Base-by-base conservation (phyloP, 2,113 vertebrate genomes). In the Leucopsar rothschildi region DNA sequence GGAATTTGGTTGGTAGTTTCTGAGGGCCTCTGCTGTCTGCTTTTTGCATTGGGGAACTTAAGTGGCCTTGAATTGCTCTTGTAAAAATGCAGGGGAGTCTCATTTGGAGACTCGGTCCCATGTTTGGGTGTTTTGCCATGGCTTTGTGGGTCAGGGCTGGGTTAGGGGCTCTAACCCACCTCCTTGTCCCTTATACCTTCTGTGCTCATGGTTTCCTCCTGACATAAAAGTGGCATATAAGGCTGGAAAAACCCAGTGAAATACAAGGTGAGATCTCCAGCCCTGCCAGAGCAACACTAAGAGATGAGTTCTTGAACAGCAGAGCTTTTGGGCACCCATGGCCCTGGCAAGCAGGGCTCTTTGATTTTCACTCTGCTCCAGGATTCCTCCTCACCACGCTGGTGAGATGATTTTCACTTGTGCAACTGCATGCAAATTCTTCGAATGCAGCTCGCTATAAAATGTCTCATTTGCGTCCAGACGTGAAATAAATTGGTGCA, bases 401-500 rank as follows among this genome's bases (percentile, higher is more conserved):
- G 24, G n/a, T 16, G 82, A 77, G 77, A 17, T 45, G 81, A 21
- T 87, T 92, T 95, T 82, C 90, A 88, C 79, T 86, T 66, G 75
- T 42, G 70, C 0, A 21, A 75, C 18, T 75, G 87, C 77, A 92
- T 85, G 56, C 88, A 93, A 93, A 96, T 97, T 56, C 88, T 78
- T 47, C 7, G 29, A 73, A 60, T 64, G 75, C 69, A 82, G 65
- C 66, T 85, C 9, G 33, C 87, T 90, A 47, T 96, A 77, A 84
- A 95, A 86, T 27, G 49, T 92, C 89, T 87, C 84, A 87, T 92
- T 89, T 96, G 82, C 63, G 77, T 71, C 81, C 44, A 57, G 64
- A 82, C 3, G 24, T 42, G 77, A 80, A 96, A 87, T 92, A 91
- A 96, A 95, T 79, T 71, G 89, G 52, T 95, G 80, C 65, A 84